Evolutionary conservation across 2,113 vertebrate species (phyloP).

Genomic region (Neodon shergylaensis): DNA sequence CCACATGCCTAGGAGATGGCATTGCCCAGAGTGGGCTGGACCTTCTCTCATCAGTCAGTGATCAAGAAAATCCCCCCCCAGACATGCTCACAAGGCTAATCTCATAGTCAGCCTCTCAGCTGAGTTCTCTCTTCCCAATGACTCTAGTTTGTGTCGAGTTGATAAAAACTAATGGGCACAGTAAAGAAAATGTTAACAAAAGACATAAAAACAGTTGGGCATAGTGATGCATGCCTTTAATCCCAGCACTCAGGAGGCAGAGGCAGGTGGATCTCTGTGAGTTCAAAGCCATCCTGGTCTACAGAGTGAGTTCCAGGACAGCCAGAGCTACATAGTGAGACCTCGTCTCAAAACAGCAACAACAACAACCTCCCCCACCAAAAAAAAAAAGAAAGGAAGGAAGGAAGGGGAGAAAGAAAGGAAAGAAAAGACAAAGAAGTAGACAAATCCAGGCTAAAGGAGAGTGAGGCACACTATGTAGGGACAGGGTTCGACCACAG

Average conservation of each 20-base stretch:
- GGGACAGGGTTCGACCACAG: background rate
- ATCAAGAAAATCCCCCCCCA: background rate
- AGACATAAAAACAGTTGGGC: background rate
- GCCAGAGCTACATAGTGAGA: background rate
- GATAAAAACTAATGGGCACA: background rate
- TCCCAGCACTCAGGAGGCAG: background rate
- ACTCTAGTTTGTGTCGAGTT: background rate
- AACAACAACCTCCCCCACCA: background rate
- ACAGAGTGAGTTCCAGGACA: background rate
- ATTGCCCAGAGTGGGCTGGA: background rate
- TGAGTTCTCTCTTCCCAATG: background rate
- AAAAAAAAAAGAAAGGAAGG: too few species aligned
- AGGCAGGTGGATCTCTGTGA: background rate
- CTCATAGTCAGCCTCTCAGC: background rate
- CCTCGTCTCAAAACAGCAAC: background rate
- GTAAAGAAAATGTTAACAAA: background rate
- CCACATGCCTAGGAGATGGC: background rate
- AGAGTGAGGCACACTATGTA: background rate
- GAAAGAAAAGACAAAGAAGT: background rate
- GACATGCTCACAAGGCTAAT: background rate
- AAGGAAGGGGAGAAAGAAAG: too few species aligned
- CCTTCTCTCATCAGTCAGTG: background rate
- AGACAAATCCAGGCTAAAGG: background rate
- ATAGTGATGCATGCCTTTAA: background rate
- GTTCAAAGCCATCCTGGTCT: background rate